phyloP scores from a whole-genome alignment of 2,888 invertebrate genomes.

The Ephialtes manifestator region DNA sequence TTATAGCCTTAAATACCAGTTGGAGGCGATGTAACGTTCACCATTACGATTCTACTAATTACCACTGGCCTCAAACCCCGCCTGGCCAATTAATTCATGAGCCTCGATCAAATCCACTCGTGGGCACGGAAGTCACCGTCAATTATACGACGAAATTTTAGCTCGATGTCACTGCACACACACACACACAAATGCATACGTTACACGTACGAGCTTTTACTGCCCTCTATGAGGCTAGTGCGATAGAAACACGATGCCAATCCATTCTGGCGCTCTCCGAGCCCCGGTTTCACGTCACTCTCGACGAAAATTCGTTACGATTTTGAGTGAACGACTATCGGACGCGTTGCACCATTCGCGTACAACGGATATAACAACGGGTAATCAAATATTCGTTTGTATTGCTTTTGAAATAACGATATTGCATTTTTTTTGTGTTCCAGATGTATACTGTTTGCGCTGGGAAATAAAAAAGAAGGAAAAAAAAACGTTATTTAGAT shows the following conservation, averaged over 20 bases:
- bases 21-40: conserved; percentile 63
- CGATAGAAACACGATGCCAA: conserved; percentile 56
- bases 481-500: neutral
- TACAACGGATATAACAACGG: conserved; percentile 24
- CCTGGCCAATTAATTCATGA: conserved; percentile 72
- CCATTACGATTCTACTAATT: conserved; percentile 72
- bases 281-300: conserved; percentile 40
- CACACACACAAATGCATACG: neutral
- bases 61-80: conserved; percentile 53
- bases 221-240: conserved; percentile 19
- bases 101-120: conserved; percentile 70
- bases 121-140: conserved; percentile 61
- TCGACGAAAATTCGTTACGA: conserved; percentile 64
- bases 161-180: conserved; percentile 13
- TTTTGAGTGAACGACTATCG: conserved; percentile 59
- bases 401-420: conserved; percentile 28
- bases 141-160: conserved; percentile 67
- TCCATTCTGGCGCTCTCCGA: conserved; percentile 50
- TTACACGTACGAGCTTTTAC: neutral
- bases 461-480: neutral
- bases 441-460: neutral
- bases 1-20: conserved; percentile 69
- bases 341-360: conserved; percentile 24
- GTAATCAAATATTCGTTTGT: conserved; percentile 59
- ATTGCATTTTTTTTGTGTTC: conserved; percentile 27